Evolutionary conservation across 2,113 vertebrate species (phyloP).

Genomic region (Scytalopus superciliaris): DNA sequence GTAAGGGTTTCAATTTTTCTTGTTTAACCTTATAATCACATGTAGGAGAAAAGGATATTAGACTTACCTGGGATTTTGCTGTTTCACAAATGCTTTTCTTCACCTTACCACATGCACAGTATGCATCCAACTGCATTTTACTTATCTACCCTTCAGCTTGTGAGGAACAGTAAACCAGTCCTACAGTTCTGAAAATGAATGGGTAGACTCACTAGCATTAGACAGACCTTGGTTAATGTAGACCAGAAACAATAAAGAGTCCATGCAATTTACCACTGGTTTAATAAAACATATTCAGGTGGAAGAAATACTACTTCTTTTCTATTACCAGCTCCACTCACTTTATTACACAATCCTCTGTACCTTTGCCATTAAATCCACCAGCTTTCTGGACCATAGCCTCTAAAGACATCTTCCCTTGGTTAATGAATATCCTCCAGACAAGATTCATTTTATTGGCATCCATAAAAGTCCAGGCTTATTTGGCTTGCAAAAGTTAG

Average conservation of each 20-base stretch:
- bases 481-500: conserved; percentile 25
- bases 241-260: conserved; percentile 14
- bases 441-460: conserved; percentile 11
- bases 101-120: neutral
- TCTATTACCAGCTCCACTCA: neutral
- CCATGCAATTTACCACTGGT: neutral
- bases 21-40: neutral
- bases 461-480: neutral
- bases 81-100: neutral
- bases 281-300: conserved; percentile 30
- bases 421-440: conserved; percentile 12
- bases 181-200: neutral
- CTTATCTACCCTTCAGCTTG: neutral
- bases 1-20: neutral
- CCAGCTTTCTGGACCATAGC: conserved; percentile 45
- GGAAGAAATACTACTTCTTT: neutral
- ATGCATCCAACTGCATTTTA: neutral
- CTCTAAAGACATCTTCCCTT: neutral
- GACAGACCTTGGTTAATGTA: neutral
- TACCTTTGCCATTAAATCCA: conserved; percentile 3
- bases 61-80: neutral
- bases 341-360: neutral
- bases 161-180: neutral
- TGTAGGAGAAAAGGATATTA: neutral
- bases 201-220: neutral